Evolutionary conservation across 2,888 invertebrate genomes (phyloP).

Genomic region (Mayetiola destructor): DNA sequence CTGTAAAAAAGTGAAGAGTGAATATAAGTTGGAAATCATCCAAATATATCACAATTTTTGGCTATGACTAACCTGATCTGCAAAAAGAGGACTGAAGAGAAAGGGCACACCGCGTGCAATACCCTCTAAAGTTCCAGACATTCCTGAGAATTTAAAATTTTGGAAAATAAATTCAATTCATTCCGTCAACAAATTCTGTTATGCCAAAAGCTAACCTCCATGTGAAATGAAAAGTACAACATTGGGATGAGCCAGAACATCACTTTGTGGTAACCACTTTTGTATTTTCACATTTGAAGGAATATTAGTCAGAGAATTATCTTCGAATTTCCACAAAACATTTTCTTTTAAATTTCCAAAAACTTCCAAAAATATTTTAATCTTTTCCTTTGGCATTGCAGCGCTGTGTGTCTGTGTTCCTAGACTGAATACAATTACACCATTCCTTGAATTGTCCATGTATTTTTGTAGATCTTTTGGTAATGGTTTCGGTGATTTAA

Average conservation of each 20-base stretch:
- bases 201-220: conserved; percentile 18
- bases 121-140: conserved; percentile 36
- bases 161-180: neutral
- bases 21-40: too few species aligned
- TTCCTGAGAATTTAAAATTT: conserved; percentile 7
- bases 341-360: conserved; percentile 36
- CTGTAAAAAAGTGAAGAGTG: too few species aligned
- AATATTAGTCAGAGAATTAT: conserved; percentile 27
- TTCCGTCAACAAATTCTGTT: too few species aligned
- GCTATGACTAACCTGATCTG: conserved; percentile 22
- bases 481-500: conserved; percentile 26
- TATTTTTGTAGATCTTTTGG: conserved; percentile 26
- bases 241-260: conserved; percentile 36
- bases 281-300: conserved; percentile 35
- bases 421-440: conserved; percentile 36
- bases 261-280: conserved; percentile 42
- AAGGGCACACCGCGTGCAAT: conserved; percentile 23
- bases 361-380: conserved; percentile 26
- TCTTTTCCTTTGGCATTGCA: conserved; percentile 33
- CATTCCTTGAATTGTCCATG: conserved; percentile 33
- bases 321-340: conserved; percentile 41
- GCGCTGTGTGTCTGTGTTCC: conserved; percentile 36
- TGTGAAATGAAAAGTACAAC: conserved; percentile 36
- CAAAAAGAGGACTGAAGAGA: conserved; percentile 9
- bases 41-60: too few species aligned